phyloP scores from a whole-genome alignment of 2,797 vertebrate species.

The Taenioides sp. region DNA sequence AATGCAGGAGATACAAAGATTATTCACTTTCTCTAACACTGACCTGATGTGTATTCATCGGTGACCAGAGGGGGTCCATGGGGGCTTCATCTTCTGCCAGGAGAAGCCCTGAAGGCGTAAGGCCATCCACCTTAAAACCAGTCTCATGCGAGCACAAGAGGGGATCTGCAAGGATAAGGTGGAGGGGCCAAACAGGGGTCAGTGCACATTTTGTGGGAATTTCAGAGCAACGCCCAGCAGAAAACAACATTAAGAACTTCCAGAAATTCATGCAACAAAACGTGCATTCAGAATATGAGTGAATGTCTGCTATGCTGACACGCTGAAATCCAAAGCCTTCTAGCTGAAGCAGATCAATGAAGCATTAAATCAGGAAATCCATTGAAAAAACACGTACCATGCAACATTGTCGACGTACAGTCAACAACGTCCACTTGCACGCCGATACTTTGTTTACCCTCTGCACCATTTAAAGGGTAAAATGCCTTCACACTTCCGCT shows the following conservation, averaged over 20 bases:
- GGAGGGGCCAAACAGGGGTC: conserved; percentile 15
- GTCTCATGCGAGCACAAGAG: conserved; percentile 17
- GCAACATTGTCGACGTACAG: neutral
- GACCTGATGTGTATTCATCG: conserved; percentile 39
- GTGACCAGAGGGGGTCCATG: conserved; percentile 27
- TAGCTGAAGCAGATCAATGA: neutral
- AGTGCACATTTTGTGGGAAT: conserved; percentile 10
- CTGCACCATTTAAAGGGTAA: neutral
- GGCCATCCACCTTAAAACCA: conserved; percentile 32
- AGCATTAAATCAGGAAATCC: conserved; percentile 29
- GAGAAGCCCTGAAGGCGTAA: conserved; percentile 28
- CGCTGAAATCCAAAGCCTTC: neutral
- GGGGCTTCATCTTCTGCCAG: conserved; percentile 34
- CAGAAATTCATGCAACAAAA: neutral
- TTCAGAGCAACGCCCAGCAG: neutral
- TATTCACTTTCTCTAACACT: conserved; percentile 35
- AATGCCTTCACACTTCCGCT: neutral
- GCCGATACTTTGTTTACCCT: conserved; percentile 66
- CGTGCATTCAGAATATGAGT: no score
- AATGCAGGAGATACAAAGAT: neutral
- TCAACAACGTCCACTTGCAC: conserved; percentile 67
- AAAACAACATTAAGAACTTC: neutral
- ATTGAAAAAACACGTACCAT: conserved; percentile 35
- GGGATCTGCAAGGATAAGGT: conserved; percentile 24
- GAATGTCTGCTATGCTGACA: neutral